phyloP scores from a whole-genome alignment of 2,888 invertebrate species.

The Cactoblastis cactorum region DNA sequence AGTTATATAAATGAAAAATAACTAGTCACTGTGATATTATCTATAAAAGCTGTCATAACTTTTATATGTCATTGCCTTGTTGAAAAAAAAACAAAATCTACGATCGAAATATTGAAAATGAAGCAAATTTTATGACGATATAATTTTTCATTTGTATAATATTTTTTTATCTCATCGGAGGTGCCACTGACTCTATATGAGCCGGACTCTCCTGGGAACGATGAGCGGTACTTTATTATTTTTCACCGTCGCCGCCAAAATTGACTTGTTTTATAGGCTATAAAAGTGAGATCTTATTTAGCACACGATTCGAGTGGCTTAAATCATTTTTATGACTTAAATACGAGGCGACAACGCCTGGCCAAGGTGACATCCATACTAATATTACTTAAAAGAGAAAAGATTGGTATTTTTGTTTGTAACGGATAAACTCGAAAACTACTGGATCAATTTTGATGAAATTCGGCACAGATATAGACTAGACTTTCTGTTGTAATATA shows the following conservation, averaged over 20 bases:
- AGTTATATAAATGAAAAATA: no score
- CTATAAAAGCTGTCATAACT: no score
- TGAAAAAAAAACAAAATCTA: no score
- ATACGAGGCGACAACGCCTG: conserved; percentile 2
- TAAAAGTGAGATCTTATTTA: conserved; percentile 13
- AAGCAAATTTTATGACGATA: no score
- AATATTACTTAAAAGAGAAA: not conserved
- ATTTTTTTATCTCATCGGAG: not conserved
- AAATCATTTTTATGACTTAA: conserved; percentile 7
- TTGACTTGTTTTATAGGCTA: conserved; percentile 29
- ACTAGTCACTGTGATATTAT: no score
- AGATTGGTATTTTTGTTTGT: not conserved
- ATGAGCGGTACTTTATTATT: conserved; percentile 25
- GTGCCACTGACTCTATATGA: not conserved
- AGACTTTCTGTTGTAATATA: no score
- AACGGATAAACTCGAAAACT: no score
- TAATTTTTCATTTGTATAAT: not conserved
- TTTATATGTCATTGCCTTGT: no score
- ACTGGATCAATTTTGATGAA: no score
- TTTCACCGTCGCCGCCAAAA: conserved; percentile 27
- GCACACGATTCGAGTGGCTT: conserved; percentile 9
- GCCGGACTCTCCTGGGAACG: conserved; percentile 12
- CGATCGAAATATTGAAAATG: no score
- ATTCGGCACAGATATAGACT: no score
- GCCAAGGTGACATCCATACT: not conserved